Conservation (phyloP, 2,113 vertebrate genomes). For the Butastur rufipennis region DNA sequence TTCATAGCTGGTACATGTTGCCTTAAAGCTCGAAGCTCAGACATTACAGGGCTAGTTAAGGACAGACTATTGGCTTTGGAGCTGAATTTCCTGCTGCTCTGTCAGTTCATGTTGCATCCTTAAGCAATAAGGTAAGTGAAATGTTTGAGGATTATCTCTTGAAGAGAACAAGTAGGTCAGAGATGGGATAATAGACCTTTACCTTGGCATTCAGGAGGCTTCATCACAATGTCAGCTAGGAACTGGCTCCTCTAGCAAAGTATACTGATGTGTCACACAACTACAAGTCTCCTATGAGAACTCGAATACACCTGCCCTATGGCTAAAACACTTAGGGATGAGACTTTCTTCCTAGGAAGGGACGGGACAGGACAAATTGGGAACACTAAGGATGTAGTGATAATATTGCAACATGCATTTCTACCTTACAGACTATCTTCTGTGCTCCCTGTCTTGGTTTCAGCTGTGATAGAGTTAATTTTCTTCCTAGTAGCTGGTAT, state of each 20-base stretch:
- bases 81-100: too few relatives aligned
- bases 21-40: not conserved
- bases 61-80: not conserved
- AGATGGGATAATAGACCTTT: too few relatives aligned
- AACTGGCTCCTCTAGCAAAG: too few relatives aligned
- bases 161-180: too few relatives aligned
- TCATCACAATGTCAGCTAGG: too few relatives aligned
- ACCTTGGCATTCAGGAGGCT: too few relatives aligned
- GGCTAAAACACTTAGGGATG: not conserved
- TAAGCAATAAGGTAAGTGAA: too few relatives aligned
- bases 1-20: not conserved
- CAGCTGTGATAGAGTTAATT: too few relatives aligned
- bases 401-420: not conserved
- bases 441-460: not conserved
- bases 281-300: not conserved
- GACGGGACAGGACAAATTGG: not conserved
- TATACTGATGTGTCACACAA: not conserved
- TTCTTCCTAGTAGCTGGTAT: too few relatives aligned
- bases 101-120: too few relatives aligned
- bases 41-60: not conserved
- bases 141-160: too few relatives aligned
- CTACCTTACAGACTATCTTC: not conserved
- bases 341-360: not conserved
- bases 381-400: not conserved
- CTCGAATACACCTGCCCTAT: not conserved